A percentile compares a stretch with the other conserved stretches of the same genome.
phyloP scores from a whole-genome alignment of 1,140 invertebrate species.

The Trichonephila inaurata region DNA sequence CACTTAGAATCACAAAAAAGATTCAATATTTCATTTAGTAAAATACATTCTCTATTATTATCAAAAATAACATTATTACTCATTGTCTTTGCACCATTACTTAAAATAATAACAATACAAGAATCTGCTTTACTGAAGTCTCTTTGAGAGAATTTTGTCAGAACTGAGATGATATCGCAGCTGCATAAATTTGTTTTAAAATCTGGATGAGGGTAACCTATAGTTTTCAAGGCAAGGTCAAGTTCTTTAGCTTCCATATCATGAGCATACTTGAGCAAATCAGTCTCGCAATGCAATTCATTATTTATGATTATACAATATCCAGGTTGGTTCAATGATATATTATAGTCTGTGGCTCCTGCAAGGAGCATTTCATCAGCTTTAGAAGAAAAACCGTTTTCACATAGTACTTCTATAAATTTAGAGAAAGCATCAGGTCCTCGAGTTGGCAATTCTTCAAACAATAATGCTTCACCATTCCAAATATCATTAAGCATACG shows the following conservation, averaged over 20 bases:
- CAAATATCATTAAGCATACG: neutral
- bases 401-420: neutral
- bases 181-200: neutral
- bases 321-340: neutral
- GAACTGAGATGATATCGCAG: neutral
- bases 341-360: neutral
- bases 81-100: neutral
- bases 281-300: neutral
- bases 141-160: neutral
- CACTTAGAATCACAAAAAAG: neutral
- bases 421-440: neutral
- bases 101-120: constrained; percentile 26
- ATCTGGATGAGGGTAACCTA: neutral
- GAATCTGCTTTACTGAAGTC: neutral
- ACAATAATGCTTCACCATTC: neutral
- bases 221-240: neutral
- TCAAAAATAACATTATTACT: neutral
- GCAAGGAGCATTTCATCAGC: too few relatives aligned
- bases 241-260: neutral
- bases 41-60: neutral
- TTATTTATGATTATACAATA: neutral
- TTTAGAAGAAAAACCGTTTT: neutral
- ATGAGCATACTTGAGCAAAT: neutral
- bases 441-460: constrained; percentile 21
- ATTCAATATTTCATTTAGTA: constrained; percentile 17